Base-by-base conservation (phyloP, 1,140 invertebrate species). In the Drosophila nebulosa region DNA sequence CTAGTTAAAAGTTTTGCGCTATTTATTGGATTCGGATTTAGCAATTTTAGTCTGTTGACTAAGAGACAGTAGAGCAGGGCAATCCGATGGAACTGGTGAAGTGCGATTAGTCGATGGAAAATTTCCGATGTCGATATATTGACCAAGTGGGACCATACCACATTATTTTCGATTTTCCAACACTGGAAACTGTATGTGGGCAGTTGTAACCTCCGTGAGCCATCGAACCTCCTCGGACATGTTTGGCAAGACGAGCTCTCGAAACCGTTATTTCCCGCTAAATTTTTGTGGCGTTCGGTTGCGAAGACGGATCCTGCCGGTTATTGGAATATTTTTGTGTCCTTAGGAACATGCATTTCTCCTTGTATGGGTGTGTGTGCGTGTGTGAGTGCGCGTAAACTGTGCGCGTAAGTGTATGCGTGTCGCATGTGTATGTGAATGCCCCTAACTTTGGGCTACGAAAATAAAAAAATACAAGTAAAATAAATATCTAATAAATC, bases 181-280 rank as follows among this genome's bases (percentile, higher is more conserved):
- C n/a, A n/a, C n/a, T n/a, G n/a, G n/a, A n/a, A n/a, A n/a, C n/a
- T n/a, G n/a, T n/a, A n/a, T n/a, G n/a, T n/a, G n/a, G n/a, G n/a
- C n/a, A n/a, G n/a, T n/a, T n/a, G n/a, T n/a, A n/a, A n/a, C n/a
- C n/a, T n/a, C n/a, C n/a, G n/a, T n/a, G n/a, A n/a, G n/a, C n/a
- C n/a, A n/a, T n/a, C n/a, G n/a, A n/a, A n/a, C n/a, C n/a, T n/a
- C n/a, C n/a, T n/a, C n/a, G n/a, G n/a, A n/a, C n/a, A n/a, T n/a
- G n/a, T n/a, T n/a, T n/a, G n/a, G n/a, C n/a, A n/a, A n/a, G n/a
- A n/a, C n/a, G n/a, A n/a, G n/a, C n/a, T n/a, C n/a, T n/a, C n/a
- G n/a, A 26, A 26, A 7, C 21, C 36, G 55, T 57, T 22, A 35
- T 59, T 59, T 39, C 56, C 32, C 56, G 56, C 56, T 36, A 24